Evolutionary conservation across 2,888 invertebrate species (phyloP).

Genomic region (Amaurobius ferox): DNA sequence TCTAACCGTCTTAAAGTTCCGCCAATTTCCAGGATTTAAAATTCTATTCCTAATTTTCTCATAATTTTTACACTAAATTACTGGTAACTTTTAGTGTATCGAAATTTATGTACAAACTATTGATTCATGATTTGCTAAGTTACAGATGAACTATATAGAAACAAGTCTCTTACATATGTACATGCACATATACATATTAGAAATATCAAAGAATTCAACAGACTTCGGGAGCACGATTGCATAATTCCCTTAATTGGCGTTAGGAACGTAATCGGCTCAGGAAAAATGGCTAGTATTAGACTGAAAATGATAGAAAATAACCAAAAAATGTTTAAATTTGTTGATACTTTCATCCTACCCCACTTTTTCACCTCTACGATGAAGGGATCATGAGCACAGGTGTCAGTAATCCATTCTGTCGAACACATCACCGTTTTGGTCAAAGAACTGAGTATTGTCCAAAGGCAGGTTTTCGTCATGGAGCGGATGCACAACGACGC

Average conservation of each 20-base stretch:
- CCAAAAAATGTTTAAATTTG: neutral
- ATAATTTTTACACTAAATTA: constrained; percentile 16
- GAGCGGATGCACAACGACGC: constrained; percentile 59
- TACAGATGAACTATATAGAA: constrained; percentile 40
- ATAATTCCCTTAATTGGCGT: neutral
- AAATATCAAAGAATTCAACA: neutral
- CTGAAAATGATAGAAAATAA: neutral
- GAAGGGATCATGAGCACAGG: neutral
- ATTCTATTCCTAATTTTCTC: constrained; percentile 43
- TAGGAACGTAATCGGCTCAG: constrained; percentile 3
- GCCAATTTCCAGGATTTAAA: constrained; percentile 43
- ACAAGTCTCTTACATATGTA: constrained; percentile 10
- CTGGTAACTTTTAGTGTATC: constrained; percentile 16
- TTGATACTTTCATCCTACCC: neutral
- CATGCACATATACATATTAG: constrained; percentile 2
- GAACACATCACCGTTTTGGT: neutral
- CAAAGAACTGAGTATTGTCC: neutral
- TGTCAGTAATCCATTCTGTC: neutral
- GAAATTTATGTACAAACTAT: constrained; percentile 39
- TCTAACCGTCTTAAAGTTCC: constrained; percentile 28
- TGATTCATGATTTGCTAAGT: constrained; percentile 41
- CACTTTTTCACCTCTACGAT: neutral
- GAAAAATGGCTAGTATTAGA: neutral
- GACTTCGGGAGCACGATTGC: neutral
- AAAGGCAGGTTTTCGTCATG: constrained; percentile 32